These are phyloP conservation scores for Scaptodrosophila lebanonensis DNA, from an alignment of 1,140 invertebrate genomes.

Conservation along the genomic window DNA sequence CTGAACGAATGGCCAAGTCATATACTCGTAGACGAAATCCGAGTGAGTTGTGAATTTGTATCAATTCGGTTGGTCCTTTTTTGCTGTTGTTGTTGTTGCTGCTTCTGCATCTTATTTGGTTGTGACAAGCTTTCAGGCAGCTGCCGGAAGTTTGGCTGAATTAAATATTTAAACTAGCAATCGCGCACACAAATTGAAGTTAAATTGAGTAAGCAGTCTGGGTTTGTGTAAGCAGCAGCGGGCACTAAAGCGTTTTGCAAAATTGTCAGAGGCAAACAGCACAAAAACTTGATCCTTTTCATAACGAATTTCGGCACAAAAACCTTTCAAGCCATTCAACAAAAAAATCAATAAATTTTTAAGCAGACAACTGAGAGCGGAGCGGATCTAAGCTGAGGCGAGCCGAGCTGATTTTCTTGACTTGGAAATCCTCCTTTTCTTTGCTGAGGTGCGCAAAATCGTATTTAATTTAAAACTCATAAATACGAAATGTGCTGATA, in stretches of 20 bases:
- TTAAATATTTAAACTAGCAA: slow-evolving; percentile 61
- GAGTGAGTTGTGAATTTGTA: too few relatives aligned
- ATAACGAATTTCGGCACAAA: slow-evolving; percentile 15
- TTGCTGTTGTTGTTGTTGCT: too few relatives aligned
- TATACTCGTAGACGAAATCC: too few relatives aligned
- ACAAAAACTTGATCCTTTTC: slow-evolving; percentile 55
- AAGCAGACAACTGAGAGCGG: slow-evolving; percentile 36
- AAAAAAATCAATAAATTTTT: slow-evolving; percentile 70
- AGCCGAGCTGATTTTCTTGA: too few relatives aligned
- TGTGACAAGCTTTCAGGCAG: too few relatives aligned
- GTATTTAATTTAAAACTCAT: slow-evolving; percentile 73
- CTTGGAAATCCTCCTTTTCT: too few relatives aligned
- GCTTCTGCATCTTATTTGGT: too few relatives aligned
- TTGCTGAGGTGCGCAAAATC: slow-evolving; percentile 45
- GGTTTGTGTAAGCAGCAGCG: neutral
- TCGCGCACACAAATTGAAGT: slow-evolving; percentile 47
- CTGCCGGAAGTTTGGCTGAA: slow-evolving; percentile 2
- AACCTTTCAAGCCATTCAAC: too few relatives aligned
- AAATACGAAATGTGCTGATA: slow-evolving; percentile 63
- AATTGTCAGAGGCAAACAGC: slow-evolving; percentile 43
- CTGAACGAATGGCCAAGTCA: too few relatives aligned
- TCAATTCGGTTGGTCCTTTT: too few relatives aligned
- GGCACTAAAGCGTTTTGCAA: slow-evolving; percentile 65
- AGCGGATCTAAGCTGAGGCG: neutral
- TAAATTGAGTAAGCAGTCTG: slow-evolving; percentile 50